Conservation (phyloP, 2,113 vertebrate species). For the Tragelaphus scriptus region DNA sequence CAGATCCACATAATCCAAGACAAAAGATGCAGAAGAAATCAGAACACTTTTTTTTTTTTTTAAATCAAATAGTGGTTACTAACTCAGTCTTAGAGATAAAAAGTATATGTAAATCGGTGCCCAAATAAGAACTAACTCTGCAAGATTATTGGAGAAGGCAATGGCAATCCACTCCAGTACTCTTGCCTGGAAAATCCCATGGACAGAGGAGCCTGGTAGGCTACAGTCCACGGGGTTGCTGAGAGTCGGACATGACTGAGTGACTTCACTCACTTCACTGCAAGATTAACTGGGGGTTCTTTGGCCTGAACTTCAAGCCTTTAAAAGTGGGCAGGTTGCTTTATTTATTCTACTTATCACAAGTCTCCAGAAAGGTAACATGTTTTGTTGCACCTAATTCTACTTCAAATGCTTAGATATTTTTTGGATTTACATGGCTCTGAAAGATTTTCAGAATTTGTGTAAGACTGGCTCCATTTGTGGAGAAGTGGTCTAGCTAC, state of each 20-base stretch:
- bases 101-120: not conserved
- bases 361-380: conserved; percentile 33
- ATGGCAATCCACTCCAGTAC: too few species aligned
- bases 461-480: not conserved
- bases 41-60: not conserved
- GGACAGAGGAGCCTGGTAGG: too few species aligned
- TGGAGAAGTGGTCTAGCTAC: conserved; percentile 26
- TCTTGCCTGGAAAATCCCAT: too few species aligned
- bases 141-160: not conserved
- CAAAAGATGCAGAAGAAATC: not conserved
- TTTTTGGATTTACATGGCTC: conserved; percentile 35
- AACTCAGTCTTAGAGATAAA: conserved; percentile 13
- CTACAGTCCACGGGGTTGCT: too few species aligned
- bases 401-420: conserved; percentile 45
- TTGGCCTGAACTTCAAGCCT: not conserved
- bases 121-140: conserved; percentile 18
- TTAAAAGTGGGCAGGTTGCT: not conserved
- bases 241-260: too few species aligned
- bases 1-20: not conserved
- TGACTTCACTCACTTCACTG: not conserved
- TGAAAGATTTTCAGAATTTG: conserved; percentile 29
- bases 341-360: conserved; percentile 36
- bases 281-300: conserved; percentile 23
- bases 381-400: conserved; percentile 17
- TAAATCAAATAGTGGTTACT: not conserved